Evolutionary conservation across 2,888 invertebrate species (phyloP).

Genomic region (Apodemia zela): DNA sequence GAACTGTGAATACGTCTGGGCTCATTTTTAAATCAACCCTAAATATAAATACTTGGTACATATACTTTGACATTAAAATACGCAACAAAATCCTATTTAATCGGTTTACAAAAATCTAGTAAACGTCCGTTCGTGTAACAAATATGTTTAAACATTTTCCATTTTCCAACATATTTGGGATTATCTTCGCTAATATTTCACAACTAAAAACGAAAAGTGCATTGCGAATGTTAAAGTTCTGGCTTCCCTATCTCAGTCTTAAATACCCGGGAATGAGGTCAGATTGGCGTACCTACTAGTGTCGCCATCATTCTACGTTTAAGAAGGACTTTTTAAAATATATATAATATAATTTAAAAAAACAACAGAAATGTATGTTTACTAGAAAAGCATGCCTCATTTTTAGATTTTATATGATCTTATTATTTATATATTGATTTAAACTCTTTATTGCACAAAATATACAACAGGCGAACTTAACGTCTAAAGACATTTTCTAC

Average conservation of each 20-base stretch:
- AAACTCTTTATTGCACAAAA: too few species aligned
- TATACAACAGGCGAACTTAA: too few species aligned
- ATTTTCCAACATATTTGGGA: constrained; percentile 14
- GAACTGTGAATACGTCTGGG: too few species aligned
- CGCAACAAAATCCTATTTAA: neutral
- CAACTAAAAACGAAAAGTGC: constrained; percentile 27
- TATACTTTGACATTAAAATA: neutral
- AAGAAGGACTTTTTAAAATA: too few species aligned
- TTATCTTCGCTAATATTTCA: constrained; percentile 25
- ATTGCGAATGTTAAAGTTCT: constrained; percentile 32
- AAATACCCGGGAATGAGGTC: constrained; percentile 45
- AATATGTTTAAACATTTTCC: constrained; percentile 12
- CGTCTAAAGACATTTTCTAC: too few species aligned
- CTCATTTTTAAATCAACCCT: too few species aligned
- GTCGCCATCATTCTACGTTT: neutral
- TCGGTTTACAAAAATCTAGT: neutral
- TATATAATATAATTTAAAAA: too few species aligned
- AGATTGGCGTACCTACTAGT: constrained; percentile 35
- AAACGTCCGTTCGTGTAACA: neutral
- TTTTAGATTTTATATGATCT: neutral
- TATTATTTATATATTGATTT: too few species aligned
- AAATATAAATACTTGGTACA: too few species aligned
- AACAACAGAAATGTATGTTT: too few species aligned
- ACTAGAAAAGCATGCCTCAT: neutral
- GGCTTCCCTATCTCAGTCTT: constrained; percentile 32